Evolutionary conservation across 2,113 vertebrate species (phyloP), one percentile per base, ranked within the genome.

Genomic region (Grantiella picta): DNA sequence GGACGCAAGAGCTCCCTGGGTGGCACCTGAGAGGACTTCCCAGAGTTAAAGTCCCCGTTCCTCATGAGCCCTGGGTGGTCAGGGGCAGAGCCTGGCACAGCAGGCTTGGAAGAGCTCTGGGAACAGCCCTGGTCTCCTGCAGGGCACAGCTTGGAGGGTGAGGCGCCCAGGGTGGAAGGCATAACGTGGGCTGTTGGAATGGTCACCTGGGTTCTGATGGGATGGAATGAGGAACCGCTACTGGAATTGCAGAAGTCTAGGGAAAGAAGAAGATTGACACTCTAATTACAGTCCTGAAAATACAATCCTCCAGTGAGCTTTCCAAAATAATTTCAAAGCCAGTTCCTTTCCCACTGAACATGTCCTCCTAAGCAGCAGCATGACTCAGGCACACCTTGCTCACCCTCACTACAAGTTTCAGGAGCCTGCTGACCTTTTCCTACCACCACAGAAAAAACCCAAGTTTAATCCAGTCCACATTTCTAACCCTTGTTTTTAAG

Each of bases 101-200:
- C 97, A 5, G 98, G 94, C 91, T 99, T 98, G 42, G 98, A 97
- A 45, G 98, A 96, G 94, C 96, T 95, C 23, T 82, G 94, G 5
- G 90, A 95, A 45, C 86, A 84, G 72, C 94, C 76, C 66, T 97
- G 82, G 44, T 98, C 97, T 81, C 98, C 97, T 50, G 90, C 96
- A 86, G 97, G 71, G 75, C 94, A 96, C 25, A 94, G 96, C 95
- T 98, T 99, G 86, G 98, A 98, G 96, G 98, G 98, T 17, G 98
- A 98, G 72, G 98, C 88, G 64, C 98, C 98, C 96, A 99, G 95
- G 7, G 99, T 99, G 95, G 99, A 99, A 97, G 99, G 99, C 98
- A 99, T 99, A 97, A 99, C 99, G 98, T 99, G 99, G 95, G 99
- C 99, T 86, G 99, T 99, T 70, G 99, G 99, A 97, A 99, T 99